Evolutionary conservation across 2,113 vertebrate species (phyloP).

Genomic region (Bos taurus): ARS-UCD2.0 NC_037340.1:59864501-59865000

Average conservation of each 20-base stretch:
- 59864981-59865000: too few relatives aligned
- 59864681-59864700: neutral
- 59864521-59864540: neutral
- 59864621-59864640: neutral
- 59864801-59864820: neutral
- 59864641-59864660: conserved; percentile 6
- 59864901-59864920: too few relatives aligned
- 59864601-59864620: neutral
- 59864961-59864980: too few relatives aligned
- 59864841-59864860: too few relatives aligned
- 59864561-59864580: neutral
- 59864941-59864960: too few relatives aligned
- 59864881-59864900: too few relatives aligned
- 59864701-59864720: neutral
- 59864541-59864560: neutral
- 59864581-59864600: neutral
- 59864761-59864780: neutral
- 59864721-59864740: neutral
- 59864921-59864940: too few relatives aligned
- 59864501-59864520: neutral
- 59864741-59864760: neutral
- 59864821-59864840: neutral
- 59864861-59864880: too few relatives aligned
- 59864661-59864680: neutral
- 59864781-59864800: neutral